A percentile compares a stretch with the other conserved stretches of the same genome.
phyloP scores from a whole-genome alignment of 2,888 invertebrate genomes.

The Drosophila limbata region DNA sequence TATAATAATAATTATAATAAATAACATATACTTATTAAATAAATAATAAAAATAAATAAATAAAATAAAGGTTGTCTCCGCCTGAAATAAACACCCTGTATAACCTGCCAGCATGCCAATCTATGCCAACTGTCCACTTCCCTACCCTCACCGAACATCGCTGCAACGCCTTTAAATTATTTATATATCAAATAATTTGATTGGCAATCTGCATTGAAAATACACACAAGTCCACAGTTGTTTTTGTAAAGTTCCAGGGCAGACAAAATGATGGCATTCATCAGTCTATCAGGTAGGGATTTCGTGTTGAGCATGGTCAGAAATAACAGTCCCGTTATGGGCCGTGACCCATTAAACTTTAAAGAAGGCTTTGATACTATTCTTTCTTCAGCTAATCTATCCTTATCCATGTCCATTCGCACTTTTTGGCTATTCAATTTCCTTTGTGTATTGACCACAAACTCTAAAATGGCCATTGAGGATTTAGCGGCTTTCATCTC shows the following conservation, averaged over 20 bases:
- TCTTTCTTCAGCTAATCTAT: not conserved
- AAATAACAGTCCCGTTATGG: conserved; percentile 8
- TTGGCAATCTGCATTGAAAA: conserved; percentile 63
- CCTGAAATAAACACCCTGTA: conserved; percentile 16
- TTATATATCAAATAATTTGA: conserved; percentile 75
- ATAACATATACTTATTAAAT: no score
- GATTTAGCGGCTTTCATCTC: conserved; percentile 45
- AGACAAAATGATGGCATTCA: conserved; percentile 14
- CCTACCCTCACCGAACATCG: not conserved
- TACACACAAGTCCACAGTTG: not conserved
- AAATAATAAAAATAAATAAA: no score
- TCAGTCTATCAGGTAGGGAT: conserved; percentile 2
- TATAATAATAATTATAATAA: no score
- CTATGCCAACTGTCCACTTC: conserved; percentile 9
- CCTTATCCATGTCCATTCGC: not conserved
- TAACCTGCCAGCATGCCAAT: conserved; percentile 17
- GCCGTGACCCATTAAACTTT: not conserved
- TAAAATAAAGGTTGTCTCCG: no score
- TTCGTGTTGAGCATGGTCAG: conserved; percentile 1
- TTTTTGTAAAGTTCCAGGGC: not conserved
- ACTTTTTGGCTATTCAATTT: conserved; percentile 37
- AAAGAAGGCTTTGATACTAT: not conserved
- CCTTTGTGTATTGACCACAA: conserved; percentile 44
- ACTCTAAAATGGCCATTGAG: conserved; percentile 5
- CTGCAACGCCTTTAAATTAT: conserved; percentile 69